These are phyloP conservation scores for Ochropleura plecta DNA, from an alignment of 2,888 invertebrate genomes.

Conservation along the genomic window DNA sequence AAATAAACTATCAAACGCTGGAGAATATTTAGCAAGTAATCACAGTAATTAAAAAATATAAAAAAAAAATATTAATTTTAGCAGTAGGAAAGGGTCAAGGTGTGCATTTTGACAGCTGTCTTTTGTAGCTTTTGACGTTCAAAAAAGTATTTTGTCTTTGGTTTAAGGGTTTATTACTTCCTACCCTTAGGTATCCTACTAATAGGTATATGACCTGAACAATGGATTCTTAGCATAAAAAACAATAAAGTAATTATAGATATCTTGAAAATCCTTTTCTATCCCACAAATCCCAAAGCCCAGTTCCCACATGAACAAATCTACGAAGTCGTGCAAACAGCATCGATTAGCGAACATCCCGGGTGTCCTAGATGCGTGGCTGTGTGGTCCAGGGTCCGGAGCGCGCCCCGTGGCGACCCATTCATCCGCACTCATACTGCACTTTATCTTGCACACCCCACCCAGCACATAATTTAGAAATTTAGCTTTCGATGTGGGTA, in stretches of 20 bases:
- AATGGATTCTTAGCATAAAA: too few relatives aligned
- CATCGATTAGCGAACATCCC: conserved; percentile 62
- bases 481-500: conserved; percentile 24
- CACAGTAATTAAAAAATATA: too few relatives aligned
- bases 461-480: conserved; percentile 59
- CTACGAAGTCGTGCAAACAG: conserved; percentile 56
- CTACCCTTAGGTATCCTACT: too few relatives aligned
- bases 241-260: too few relatives aligned
- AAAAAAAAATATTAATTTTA: too few relatives aligned
- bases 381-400: conserved; percentile 63
- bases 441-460: conserved; percentile 57
- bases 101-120: background rate
- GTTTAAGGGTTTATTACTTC: too few relatives aligned
- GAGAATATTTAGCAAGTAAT: too few relatives aligned
- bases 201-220: too few relatives aligned
- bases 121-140: background rate
- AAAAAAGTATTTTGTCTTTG: background rate
- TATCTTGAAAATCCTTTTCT: background rate
- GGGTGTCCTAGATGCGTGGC: conserved; percentile 67
- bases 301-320: conserved; percentile 39
- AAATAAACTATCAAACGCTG: too few relatives aligned
- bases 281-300: conserved; percentile 5
- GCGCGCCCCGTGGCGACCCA: conserved; percentile 68
- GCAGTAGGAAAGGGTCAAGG: background rate
- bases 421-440: conserved; percentile 63